A percentile compares a stretch with the other conserved stretches of the same genome.
Conservation (phyloP, 2,797 vertebrate species). For the Coendou prehensilis region DNA sequence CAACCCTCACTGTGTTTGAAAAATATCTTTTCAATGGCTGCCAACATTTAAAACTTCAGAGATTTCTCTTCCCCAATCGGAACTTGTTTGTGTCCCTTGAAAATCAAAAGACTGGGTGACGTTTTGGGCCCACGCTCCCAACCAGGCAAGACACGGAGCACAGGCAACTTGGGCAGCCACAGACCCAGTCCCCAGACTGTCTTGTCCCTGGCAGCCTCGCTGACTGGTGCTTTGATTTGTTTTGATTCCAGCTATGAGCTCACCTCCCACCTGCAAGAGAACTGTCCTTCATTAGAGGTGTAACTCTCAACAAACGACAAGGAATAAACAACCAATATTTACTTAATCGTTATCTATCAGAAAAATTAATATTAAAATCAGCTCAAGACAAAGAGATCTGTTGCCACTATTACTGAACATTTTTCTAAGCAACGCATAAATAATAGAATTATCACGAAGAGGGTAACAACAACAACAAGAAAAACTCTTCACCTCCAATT, state of each 20-base stretch:
- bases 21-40: constrained; percentile 40
- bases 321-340: not conserved
- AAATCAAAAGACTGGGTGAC: constrained; percentile 20
- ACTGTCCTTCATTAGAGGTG: constrained; percentile 47
- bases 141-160: not conserved
- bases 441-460: constrained; percentile 36
- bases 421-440: constrained; percentile 24
- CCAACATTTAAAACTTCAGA: constrained; percentile 59
- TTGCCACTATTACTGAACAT: not conserved
- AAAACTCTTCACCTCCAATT: not conserved
- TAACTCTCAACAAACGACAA: not conserved
- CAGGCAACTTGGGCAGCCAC: not conserved
- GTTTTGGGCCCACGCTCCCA: not conserved
- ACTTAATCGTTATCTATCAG: not conserved
- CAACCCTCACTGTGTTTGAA: not conserved
- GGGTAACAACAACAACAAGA: not conserved
- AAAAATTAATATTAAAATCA: constrained; percentile 38
- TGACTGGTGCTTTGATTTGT: constrained; percentile 1
- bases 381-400: not conserved
- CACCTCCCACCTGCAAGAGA: constrained; percentile 6
- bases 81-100: constrained; percentile 15
- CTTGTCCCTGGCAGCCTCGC: not conserved
- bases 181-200: not conserved
- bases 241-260: constrained; percentile 28
- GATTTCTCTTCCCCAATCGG: not conserved